A percentile compares a stretch with the other conserved stretches of the same genome.
Conservation (phyloP, 2,888 invertebrate genomes). For the Brenthis ino region DNA sequence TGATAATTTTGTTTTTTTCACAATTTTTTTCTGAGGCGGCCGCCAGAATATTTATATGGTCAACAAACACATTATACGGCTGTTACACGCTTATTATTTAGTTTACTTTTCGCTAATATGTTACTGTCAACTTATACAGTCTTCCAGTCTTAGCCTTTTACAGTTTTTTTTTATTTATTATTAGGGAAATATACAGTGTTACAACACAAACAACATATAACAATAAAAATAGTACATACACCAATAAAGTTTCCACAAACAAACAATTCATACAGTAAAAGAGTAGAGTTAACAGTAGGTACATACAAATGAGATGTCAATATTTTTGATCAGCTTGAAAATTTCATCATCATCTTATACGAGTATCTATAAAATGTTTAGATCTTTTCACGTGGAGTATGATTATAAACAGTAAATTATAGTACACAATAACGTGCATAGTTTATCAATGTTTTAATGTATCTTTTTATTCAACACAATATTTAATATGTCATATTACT, state of each 20-base stretch:
- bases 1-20: conserved; percentile 68
- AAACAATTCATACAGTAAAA: no score
- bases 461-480: background rate
- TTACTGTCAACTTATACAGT: conserved; percentile 32
- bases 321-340: background rate
- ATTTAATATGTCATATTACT: no score
- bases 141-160: no score
- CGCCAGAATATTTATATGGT: conserved; percentile 55
- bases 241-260: no score
- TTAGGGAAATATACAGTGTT: no score
- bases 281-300: background rate
- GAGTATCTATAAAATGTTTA: no score
- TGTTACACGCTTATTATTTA: conserved; percentile 68
- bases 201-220: no score
- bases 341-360: background rate
- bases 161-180: no score
- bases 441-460: background rate
- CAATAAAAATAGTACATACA: no score
- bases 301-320: background rate
- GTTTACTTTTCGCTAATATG: conserved; percentile 40
- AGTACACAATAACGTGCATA: background rate
- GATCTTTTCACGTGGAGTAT: no score
- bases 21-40: conserved; percentile 47
- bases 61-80: conserved; percentile 73
- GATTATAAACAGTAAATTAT: no score